Conservation (phyloP, 2,797 vertebrate species). For the Podargus strigoides region DNA sequence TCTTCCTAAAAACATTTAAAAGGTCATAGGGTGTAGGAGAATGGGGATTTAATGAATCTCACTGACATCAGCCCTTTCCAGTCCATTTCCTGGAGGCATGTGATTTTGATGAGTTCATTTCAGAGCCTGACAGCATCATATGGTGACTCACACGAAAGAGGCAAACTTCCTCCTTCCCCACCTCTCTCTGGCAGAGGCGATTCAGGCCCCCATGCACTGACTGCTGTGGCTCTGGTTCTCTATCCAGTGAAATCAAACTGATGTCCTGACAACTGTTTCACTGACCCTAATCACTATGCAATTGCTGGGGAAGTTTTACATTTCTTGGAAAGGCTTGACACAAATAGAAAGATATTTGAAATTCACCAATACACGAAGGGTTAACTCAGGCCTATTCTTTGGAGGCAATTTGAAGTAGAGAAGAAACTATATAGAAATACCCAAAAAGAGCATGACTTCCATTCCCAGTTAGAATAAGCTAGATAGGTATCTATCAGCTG, state of each 20-base stretch:
- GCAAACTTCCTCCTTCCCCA: neutral
- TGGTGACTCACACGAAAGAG: neutral
- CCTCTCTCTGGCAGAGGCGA: neutral
- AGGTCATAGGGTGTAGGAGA: neutral
- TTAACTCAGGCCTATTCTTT: neutral
- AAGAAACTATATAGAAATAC: neutral
- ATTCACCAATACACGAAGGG: neutral
- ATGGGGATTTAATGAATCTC: neutral
- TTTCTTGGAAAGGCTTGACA: neutral
- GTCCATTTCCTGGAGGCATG: neutral
- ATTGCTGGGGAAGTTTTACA: neutral
- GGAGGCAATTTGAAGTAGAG: neutral
- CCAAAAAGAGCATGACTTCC: neutral
- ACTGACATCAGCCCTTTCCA: neutral
- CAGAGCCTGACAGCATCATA: neutral
- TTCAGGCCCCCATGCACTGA: neutral
- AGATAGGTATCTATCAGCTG: neutral
- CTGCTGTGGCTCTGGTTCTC: neutral
- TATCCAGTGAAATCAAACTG: neutral
- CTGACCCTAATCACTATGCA: neutral
- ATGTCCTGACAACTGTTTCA: neutral
- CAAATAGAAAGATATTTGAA: neutral
- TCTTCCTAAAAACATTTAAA: neutral
- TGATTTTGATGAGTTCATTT: slow-evolving; percentile 1
- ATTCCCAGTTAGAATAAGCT: neutral